phyloP scores from a whole-genome alignment of 2,888 invertebrate species.

The Drosophila pseudotalamancana region DNA sequence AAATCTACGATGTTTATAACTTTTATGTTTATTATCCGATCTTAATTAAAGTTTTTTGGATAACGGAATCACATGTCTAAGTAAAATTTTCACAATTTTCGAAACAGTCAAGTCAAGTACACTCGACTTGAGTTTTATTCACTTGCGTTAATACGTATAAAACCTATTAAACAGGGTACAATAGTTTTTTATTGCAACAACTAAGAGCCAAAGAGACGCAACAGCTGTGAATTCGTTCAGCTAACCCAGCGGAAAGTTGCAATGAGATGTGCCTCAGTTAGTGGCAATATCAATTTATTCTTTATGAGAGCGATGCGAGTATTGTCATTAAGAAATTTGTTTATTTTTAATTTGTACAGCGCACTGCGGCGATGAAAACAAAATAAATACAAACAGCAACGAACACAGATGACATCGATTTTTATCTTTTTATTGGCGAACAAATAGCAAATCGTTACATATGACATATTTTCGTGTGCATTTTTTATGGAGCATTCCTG shows the following conservation, averaged over 20 bases:
- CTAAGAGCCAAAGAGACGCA: conserved; percentile 1
- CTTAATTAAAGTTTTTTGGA: no score
- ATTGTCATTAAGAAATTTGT: conserved; percentile 77
- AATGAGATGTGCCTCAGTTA: conserved; percentile 47
- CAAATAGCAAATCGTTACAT: conserved; percentile 41
- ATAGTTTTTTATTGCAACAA: no score
- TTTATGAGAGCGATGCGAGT: conserved; percentile 23
- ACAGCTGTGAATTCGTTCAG: conserved; percentile 12
- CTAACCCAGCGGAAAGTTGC: conserved; percentile 5
- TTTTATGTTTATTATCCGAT: no score
- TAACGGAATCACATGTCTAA: no score
- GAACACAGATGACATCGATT: conserved; percentile 63
- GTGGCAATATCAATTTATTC: conserved; percentile 69
- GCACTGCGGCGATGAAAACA: conserved; percentile 38
- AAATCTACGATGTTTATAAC: no score
- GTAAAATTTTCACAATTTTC: no score
- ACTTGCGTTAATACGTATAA: no score
- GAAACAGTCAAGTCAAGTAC: no score
- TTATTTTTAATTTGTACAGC: conserved; percentile 71
- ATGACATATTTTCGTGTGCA: conserved; percentile 55
- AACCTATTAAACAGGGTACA: no score
- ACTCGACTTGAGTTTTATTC: no score
- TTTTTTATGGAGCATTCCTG: conserved; percentile 6
- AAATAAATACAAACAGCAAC: conserved; percentile 43
- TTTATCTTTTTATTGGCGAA: conserved; percentile 53